Evolutionary conservation across 1,140 invertebrate genomes (phyloP), one percentile per base, ranked within the genome.

Genomic region (Drosophila nasuta): DNA sequence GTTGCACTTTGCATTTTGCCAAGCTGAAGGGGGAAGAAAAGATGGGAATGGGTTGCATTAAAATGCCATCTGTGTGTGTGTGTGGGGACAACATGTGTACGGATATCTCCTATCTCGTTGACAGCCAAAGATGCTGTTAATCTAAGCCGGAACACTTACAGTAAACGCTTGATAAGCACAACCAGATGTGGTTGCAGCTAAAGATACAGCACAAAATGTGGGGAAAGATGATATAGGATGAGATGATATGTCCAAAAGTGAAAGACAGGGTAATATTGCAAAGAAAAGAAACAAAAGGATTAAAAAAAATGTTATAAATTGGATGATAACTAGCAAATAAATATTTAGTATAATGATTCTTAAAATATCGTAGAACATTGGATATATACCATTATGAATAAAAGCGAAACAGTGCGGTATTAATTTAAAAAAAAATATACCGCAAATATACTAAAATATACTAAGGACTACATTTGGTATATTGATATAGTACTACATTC

Each of bases 111-210:
- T 13, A 43, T 30, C 20, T 33, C 1, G 48, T 10, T 64, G 62
- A 64, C 67, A 52, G 30, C 52, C 28, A 35, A 35, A 73, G 38
- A 68, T 74, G 65, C 56, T 25, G 57, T 74, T 74, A 62, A 74
- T 74, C 65, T 60, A 41, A 38, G 57, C 41, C 57, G 35, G n/a
- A 41, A 54, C 49, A 64, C 30, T 64, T 70, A 48, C 59, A 35
- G 59, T 70, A 38, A 54, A 17, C 33, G 33, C 52, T 11, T 7
- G 11, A 20, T 38, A 64, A 52, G 48, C 35, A n/a, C 33, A 41
- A 52, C 15, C 17, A 20, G 15, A 10, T 43, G 41, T 13, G 38
- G 38, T n/a, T 41, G 11, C 38, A n/a, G 38, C 10, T 1, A 30
- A n/a, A 17, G 6, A 8, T 33, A 46, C 1, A 17, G 45, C 30